Evolutionary conservation across 2,888 invertebrate genomes (phyloP).

Genomic region (Barypeithes pellucidus): DNA sequence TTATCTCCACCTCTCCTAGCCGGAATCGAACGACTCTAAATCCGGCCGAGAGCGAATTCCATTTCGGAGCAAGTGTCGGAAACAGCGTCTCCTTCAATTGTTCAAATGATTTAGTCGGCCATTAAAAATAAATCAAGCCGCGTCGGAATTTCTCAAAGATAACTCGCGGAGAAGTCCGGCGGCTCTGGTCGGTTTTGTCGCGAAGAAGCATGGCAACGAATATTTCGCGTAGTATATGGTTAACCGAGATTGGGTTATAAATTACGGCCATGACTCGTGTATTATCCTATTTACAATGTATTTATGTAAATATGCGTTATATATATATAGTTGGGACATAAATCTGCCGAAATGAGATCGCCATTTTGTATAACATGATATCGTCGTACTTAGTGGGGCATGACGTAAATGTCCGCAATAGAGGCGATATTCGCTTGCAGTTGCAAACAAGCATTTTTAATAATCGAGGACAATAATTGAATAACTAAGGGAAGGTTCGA

Average conservation of each 20-base stretch:
- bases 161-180: slow-evolving; percentile 48
- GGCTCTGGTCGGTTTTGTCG: slow-evolving; percentile 18
- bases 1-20: background rate
- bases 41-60: slow-evolving; percentile 10
- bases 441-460: too few relatives aligned
- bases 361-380: slow-evolving; percentile 35
- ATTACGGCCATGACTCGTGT: slow-evolving; percentile 58
- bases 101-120: slow-evolving; percentile 52
- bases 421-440: too few relatives aligned
- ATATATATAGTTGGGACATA: slow-evolving; percentile 15
- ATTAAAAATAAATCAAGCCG: slow-evolving; percentile 53
- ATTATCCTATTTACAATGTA: slow-evolving; percentile 61
- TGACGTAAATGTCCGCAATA: background rate
- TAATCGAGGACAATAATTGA: too few relatives aligned
- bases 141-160: slow-evolving; percentile 51
- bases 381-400: slow-evolving; percentile 3
- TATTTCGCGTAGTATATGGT: slow-evolving; percentile 43
- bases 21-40: slow-evolving; percentile 25
- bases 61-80: slow-evolving; percentile 45
- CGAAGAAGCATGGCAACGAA: slow-evolving; percentile 13
- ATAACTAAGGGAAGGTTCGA: too few relatives aligned
- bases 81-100: slow-evolving; percentile 51
- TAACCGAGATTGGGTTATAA: slow-evolving; percentile 60
- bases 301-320: slow-evolving; percentile 60
- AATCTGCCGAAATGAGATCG: slow-evolving; percentile 26